These are phyloP conservation scores for Anguilla megastoma DNA, from an alignment of 2,797 vertebrate species.

Conservation along the genomic window DNA sequence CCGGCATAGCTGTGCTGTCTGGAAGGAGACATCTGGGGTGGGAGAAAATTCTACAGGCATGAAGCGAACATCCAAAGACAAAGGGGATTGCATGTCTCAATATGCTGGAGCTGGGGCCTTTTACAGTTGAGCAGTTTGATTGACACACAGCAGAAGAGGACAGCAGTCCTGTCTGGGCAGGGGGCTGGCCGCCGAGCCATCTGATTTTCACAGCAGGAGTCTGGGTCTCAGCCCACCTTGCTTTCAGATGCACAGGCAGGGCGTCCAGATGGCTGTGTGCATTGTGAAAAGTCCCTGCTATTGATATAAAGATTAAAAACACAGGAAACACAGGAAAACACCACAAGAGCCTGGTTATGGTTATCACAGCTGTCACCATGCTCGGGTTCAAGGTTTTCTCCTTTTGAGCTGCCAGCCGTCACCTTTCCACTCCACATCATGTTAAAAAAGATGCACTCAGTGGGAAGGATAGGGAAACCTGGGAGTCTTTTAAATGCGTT, in stretches of 20 bases:
- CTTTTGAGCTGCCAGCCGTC: not conserved
- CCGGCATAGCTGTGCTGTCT: not conserved
- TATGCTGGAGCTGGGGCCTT: not conserved
- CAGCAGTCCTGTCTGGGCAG: not conserved
- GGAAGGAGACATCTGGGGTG: not conserved
- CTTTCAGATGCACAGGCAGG: not conserved
- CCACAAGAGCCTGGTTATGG: conserved; percentile 16
- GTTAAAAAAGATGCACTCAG: not conserved
- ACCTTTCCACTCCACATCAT: not conserved
- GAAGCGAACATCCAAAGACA: not conserved
- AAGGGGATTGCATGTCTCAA: conserved; percentile 6
- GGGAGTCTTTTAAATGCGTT: not conserved
- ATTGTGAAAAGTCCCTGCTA: too few relatives aligned
- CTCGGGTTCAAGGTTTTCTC: not conserved
- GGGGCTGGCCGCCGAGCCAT: not conserved
- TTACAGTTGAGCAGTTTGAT: conserved; percentile 9
- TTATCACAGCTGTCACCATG: conserved; percentile 9
- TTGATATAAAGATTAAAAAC: not conserved
- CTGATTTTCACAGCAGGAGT: conserved; percentile 13
- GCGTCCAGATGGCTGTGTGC: conserved; percentile 2
- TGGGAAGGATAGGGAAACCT: not conserved
- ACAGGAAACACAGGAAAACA: not conserved
- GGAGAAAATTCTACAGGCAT: not conserved
- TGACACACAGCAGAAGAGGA: conserved; percentile 10
- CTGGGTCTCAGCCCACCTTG: not conserved